Conservation (phyloP, 2,888 invertebrate species). For the Aporophyla nigra region DNA sequence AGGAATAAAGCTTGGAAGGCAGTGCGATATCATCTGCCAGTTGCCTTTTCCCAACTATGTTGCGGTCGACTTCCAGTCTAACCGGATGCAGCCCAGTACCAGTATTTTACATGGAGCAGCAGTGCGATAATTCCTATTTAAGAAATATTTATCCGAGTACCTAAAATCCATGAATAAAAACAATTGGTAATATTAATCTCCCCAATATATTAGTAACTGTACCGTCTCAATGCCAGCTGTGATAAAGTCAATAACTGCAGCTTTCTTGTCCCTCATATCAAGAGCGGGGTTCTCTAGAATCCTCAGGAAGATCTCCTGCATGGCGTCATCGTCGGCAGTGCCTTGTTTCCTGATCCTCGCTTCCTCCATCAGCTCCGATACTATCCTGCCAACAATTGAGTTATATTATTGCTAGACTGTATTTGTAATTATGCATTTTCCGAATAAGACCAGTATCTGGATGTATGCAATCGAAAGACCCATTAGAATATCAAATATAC, state of each 20-base stretch:
- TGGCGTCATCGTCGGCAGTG: conserved; percentile 90
- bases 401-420: conserved; percentile 53
- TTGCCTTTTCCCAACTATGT: no score
- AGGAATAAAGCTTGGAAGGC: not conserved
- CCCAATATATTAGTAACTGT: conserved; percentile 65
- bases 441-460: not conserved
- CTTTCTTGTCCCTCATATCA: conserved; percentile 95
- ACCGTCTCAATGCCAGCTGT: conserved; percentile 97
- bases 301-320: conserved; percentile 94
- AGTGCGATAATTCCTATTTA: conserved; percentile 5
- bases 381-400: conserved; percentile 90
- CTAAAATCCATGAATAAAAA: not conserved
- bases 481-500: not conserved
- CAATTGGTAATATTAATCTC: not conserved
- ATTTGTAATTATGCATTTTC: not conserved
- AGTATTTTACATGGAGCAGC: no score
- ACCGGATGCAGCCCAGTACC: no score
- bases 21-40: not conserved
- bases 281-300: conserved; percentile 93
- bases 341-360: conserved; percentile 91
- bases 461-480: not conserved
- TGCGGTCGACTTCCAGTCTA: no score
- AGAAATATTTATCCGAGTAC: not conserved
- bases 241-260: conserved; percentile 96
- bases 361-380: conserved; percentile 94